Conservation (phyloP, 1,140 invertebrate genomes). For the Drosophila hydei region DNA sequence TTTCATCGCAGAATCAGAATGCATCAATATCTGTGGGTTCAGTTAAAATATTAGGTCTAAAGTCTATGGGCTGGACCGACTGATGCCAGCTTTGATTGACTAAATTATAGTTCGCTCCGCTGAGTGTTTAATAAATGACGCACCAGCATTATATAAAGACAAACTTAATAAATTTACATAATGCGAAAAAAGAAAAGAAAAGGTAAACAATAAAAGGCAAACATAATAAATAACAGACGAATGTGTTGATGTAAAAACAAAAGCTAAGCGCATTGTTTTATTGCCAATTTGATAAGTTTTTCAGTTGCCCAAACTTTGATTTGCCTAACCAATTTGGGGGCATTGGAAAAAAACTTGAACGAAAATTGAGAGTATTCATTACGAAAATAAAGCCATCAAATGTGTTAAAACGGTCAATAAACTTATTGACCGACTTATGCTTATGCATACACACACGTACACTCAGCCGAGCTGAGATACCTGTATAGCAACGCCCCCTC, state of each 20-base stretch:
- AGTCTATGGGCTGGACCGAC: no score
- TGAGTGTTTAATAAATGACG: not conserved
- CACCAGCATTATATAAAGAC: slow-evolving; percentile 25
- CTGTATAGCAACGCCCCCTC: slow-evolving; percentile 61
- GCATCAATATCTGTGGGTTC: no score
- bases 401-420: slow-evolving; percentile 73
- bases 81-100: not conserved
- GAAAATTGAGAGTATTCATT: slow-evolving; percentile 52
- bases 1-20: no score
- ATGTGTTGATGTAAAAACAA: slow-evolving; percentile 32
- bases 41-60: no score
- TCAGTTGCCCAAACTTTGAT: slow-evolving; percentile 59
- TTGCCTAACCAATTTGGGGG: slow-evolving; percentile 51
- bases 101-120: not conserved
- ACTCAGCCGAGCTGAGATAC: slow-evolving; percentile 18
- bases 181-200: slow-evolving; percentile 14
- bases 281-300: slow-evolving; percentile 51
- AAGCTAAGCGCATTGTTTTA: slow-evolving; percentile 51
- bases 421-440: slow-evolving; percentile 77
- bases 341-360: slow-evolving; percentile 37
- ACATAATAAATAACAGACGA: slow-evolving; percentile 8
- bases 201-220: not conserved
- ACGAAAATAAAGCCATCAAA: slow-evolving; percentile 58
- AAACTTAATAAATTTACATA: slow-evolving; percentile 29
- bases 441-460: slow-evolving; percentile 5